Evolutionary conservation across 2,113 vertebrate species (phyloP).

Genomic region (Atlantisia rogersi): DNA sequence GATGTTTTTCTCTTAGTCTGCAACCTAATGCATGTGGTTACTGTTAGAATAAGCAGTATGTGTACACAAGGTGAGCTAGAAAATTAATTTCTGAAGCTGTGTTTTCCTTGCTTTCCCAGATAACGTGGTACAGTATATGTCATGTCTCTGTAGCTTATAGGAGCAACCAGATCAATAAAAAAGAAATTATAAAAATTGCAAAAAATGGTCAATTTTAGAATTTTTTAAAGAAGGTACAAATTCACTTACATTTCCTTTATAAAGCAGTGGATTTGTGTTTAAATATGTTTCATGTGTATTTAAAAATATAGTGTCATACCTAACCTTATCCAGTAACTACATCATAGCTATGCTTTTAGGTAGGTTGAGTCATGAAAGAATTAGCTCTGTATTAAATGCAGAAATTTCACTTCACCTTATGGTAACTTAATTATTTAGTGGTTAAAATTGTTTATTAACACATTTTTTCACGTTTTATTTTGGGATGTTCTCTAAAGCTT

Average conservation of each 20-base stretch:
- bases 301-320: not conserved
- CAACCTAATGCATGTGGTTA: not conserved
- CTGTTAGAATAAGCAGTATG: not conserved
- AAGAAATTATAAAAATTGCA: not conserved
- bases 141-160: not conserved
- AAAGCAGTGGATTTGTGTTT: not conserved
- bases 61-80: not conserved
- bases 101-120: not conserved
- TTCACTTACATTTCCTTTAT: not conserved
- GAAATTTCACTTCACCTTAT: not conserved
- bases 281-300: not conserved
- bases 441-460: not conserved
- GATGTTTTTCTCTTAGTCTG: not conserved
- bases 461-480: not conserved
- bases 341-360: not conserved
- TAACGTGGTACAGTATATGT: not conserved
- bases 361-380: not conserved
- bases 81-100: not conserved
- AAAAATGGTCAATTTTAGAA: not conserved
- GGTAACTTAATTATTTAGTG: not conserved
- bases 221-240: not conserved
- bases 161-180: not conserved
- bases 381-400: not conserved
- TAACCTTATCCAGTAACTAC: not conserved
- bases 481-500: not conserved